Evolutionary conservation across 2,113 vertebrate species (phyloP), one percentile per base, ranked within the genome.

Genomic region (Ovis canadensis): DNA sequence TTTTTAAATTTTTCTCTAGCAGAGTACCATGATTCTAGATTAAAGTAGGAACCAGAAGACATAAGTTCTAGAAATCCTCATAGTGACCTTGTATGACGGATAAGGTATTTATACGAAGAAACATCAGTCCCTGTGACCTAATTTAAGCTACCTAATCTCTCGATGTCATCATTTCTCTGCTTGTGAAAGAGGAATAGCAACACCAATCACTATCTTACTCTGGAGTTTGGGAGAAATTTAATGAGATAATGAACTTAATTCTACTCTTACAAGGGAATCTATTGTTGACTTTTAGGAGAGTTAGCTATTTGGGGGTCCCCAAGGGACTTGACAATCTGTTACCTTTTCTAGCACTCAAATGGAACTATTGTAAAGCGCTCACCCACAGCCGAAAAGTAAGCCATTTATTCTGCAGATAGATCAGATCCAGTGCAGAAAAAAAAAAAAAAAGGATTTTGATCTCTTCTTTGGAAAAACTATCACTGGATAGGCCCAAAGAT

Each of bases 271-370:
- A 98, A 92, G 90, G 87, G 59, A 94, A 83, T 71, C 82, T 78
- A 96, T 92, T 98, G 88, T 97, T 98, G 89, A 88, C 33, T 95
- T 95, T 93, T 87, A 97, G n/a, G 54, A 96, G 43, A 96, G 62
- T 52, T 64, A 92, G 95, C 91, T 97, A 67, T 96, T 60, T 91
- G 89, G 86, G 74, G 91, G 89, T 95, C 67, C 83, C 64, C 67
- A 6, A 52, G 85, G 88, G 67, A 94, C 52, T 67, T 95, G 40
- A 86, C 67, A 57, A 57, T 96, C 93, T 96, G 52, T 94, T 96
- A 95, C 94, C 74, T 94, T 93, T 85, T 96, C 94, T 82, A 77
- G 12, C 60, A 67, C 48, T 95, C 92, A 94, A 93, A 98, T 84
- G 89, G 88, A 74, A 92, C 87, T 96, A 93, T 96, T 98, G 91